Base-by-base conservation (phyloP, 2,113 vertebrate species). In the Pica pica region DNA sequence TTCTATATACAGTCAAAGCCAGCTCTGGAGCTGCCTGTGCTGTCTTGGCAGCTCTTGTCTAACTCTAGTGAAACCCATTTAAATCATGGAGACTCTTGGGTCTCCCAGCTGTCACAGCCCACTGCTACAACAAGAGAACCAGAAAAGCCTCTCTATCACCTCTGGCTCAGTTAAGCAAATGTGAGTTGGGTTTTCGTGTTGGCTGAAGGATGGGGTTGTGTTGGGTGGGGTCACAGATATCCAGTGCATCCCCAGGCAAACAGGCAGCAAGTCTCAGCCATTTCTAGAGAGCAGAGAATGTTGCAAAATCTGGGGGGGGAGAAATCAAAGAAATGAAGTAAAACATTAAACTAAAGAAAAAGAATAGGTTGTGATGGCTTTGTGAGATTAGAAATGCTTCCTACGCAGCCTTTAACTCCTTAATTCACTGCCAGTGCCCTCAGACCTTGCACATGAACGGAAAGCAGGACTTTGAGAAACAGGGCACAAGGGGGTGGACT, bases 401-500 rank as follows among this genome's bases (percentile, higher is more conserved):
- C 42, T 39, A 44, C 47, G 13, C 24, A 79, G 24, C 14, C 21
- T 76, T 92, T 79, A 79, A 76, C 61, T 15, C 12, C 76, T 75
- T 64, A 46, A 55, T 92, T 93, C 33, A 39, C 55, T 83, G 24
- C 35, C 42, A 74, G 41, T 44, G 31, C 13, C 20, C 24, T 46
- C 46, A 50, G 61, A 63, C 12, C 23, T 64, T 4, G 7, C 33
- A 55, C 3, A 13, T 4, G 5, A 85, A 9, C 0, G 0, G 1
- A 56, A 78, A 50, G 42, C 17, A 22, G 37, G 30, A 31, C 50
- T 70, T 73, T 41, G 60, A 74, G 69, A 53, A 70, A 33, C 4
- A 15, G 0, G 0, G 35, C 12, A 14, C 1, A 3, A 26, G 20
- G 30, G 22, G 24, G 2, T 88, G 67, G 53, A 16, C 27, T 0